Evolutionary conservation across 2,113 vertebrate species (phyloP).

Genomic region (Anhinga anhinga): DNA sequence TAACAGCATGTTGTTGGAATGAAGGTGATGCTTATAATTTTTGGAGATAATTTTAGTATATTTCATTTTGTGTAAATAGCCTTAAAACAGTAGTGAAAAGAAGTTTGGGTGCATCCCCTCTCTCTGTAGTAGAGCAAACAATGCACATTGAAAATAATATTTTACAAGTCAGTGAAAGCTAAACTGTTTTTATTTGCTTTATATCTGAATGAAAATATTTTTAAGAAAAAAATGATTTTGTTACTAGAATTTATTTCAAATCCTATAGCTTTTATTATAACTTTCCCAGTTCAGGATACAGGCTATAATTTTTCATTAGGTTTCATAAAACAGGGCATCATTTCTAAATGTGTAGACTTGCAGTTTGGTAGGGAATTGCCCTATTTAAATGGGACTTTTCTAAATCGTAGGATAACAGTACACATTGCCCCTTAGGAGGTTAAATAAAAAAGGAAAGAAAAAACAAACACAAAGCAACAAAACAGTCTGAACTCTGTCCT

Average conservation of each 20-base stretch:
- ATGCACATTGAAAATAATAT: background rate
- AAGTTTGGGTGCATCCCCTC: background rate
- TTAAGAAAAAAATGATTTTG: slow-evolving; percentile 29
- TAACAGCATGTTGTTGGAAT: slow-evolving; percentile 68
- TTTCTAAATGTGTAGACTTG: background rate
- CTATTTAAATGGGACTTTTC: background rate
- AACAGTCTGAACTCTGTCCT: slow-evolving; percentile 47
- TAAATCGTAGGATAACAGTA: background rate
- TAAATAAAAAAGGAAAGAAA: slow-evolving; percentile 35
- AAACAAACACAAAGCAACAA: slow-evolving; percentile 9
- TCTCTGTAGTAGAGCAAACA: background rate
- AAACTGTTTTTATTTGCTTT: slow-evolving; percentile 19
- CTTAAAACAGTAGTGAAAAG: background rate
- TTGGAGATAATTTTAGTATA: slow-evolving; percentile 34
- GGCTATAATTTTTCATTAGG: slow-evolving; percentile 30
- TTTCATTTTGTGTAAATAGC: slow-evolving; percentile 52
- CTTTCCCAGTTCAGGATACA: background rate
- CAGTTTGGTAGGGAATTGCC: background rate
- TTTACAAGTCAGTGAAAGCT: background rate
- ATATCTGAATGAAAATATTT: slow-evolving; percentile 1
- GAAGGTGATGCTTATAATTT: slow-evolving; percentile 67
- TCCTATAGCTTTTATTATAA: slow-evolving; percentile 28
- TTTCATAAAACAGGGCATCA: background rate
- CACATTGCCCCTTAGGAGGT: background rate
- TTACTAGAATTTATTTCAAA: slow-evolving; percentile 53